phyloP scores from a whole-genome alignment of 2,113 vertebrate genomes.

The Calidris pugnax region DNA sequence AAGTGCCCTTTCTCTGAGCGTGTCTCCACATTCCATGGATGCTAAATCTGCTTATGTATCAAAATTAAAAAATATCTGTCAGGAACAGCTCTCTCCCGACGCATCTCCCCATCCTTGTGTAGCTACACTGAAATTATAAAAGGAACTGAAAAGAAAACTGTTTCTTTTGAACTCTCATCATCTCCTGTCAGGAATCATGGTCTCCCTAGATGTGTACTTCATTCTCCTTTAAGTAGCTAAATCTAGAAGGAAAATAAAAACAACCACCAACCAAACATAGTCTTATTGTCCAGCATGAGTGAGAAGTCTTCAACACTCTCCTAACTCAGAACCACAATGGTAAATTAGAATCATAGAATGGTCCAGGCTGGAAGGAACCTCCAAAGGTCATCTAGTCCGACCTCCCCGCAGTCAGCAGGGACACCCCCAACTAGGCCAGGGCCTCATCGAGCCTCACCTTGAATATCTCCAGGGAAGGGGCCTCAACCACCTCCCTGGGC shows the following conservation, averaged over 20 bases:
- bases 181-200: neutral
- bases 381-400: too few species aligned
- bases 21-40: neutral
- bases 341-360: neutral
- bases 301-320: neutral
- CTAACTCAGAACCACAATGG: neutral
- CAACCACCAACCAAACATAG: neutral
- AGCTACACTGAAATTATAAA: neutral
- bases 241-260: neutral
- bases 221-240: neutral
- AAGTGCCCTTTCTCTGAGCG: neutral
- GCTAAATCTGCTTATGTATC: neutral
- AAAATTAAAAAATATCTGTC: neutral
- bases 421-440: too few species aligned
- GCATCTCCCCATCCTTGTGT: too few species aligned
- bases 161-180: neutral
- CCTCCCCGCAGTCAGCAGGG: too few species aligned
- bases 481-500: too few species aligned
- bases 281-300: neutral
- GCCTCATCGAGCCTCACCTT: too few species aligned
- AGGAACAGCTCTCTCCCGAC: neutral
- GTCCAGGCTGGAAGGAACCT: too few species aligned
- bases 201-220: neutral
- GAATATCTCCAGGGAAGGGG: too few species aligned
- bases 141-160: neutral